phyloP scores from a whole-genome alignment of 2,113 vertebrate genomes.

The Calypte anna region DNA sequence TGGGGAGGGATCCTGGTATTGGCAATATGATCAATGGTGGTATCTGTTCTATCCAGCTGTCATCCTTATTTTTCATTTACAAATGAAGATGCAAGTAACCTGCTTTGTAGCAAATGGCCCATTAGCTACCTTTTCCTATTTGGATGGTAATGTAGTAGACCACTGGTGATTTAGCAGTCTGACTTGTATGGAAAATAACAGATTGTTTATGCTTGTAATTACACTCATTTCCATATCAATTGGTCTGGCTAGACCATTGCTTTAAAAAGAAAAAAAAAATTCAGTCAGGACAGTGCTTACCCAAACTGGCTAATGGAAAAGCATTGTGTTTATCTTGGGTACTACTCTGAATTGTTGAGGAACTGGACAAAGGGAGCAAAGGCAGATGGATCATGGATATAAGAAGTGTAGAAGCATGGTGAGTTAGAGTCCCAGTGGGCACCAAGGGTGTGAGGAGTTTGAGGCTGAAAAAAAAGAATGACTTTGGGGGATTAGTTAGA shows the following conservation, averaged over 20 bases:
- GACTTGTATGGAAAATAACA: constrained; percentile 76
- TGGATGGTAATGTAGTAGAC: constrained; percentile 77
- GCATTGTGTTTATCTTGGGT: not conserved
- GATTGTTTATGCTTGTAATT: constrained; percentile 81
- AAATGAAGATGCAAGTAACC: constrained; percentile 70
- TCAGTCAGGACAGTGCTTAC: constrained; percentile 19
- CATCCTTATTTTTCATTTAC: constrained; percentile 72
- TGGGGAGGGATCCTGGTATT: not conserved
- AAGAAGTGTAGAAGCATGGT: not conserved
- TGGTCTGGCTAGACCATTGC: constrained; percentile 36
- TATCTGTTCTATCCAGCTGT: constrained; percentile 48
- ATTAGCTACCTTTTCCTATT: constrained; percentile 76
- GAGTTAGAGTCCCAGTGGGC: not conserved
- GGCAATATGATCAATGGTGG: constrained; percentile 29
- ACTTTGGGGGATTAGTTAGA: constrained; percentile 14
- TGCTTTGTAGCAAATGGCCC: constrained; percentile 76
- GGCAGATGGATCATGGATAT: not conserved
- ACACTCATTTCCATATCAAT: constrained; percentile 81
- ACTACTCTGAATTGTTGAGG: not conserved
- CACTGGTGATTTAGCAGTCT: constrained; percentile 75
- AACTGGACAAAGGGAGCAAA: not conserved
- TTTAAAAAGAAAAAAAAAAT: constrained; percentile 53
- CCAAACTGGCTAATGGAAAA: not conserved
- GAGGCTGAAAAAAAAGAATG: not conserved
- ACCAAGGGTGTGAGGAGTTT: not conserved